Conservation (phyloP, 2,888 invertebrate species). For the Mesoligia furuncula region DNA sequence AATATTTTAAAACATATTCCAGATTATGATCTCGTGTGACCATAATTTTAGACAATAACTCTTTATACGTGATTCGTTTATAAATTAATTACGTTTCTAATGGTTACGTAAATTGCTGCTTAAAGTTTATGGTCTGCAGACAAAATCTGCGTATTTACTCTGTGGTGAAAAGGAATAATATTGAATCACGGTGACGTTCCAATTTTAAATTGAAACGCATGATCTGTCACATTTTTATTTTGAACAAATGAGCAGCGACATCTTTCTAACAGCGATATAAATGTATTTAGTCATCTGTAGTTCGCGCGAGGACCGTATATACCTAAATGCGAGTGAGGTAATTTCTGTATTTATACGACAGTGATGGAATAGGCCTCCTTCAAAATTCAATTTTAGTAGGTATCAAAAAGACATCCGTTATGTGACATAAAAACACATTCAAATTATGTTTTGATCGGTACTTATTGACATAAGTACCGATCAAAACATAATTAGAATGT, state of each 20-base stretch:
- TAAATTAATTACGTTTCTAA: constrained; percentile 67
- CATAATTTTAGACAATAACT: constrained; percentile 86
- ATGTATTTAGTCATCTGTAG: constrained; percentile 55
- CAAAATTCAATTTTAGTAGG: constrained; percentile 54
- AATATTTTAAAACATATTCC: constrained; percentile 80
- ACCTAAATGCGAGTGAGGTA: constrained; percentile 55
- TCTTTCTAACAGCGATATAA: constrained; percentile 54
- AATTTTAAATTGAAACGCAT: constrained; percentile 49
- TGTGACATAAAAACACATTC: too few relatives aligned
- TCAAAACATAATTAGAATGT: constrained; percentile 78
- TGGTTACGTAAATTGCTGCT: constrained; percentile 52
- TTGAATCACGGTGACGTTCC: constrained; percentile 46
- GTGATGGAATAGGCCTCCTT: constrained; percentile 47
- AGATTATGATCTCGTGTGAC: constrained; percentile 85
- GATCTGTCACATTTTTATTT: constrained; percentile 55
- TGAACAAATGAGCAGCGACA: constrained; percentile 55
- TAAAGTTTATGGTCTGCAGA: constrained; percentile 37
- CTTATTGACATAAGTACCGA: constrained; percentile 74
- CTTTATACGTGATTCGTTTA: constrained; percentile 85
- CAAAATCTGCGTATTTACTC: constrained; percentile 3
- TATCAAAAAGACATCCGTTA: constrained; percentile 71
- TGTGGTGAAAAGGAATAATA: constrained; percentile 23
- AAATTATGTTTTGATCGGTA: too few relatives aligned
- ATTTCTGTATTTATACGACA: constrained; percentile 49
- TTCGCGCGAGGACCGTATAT: constrained; percentile 28